Base-by-base conservation (phyloP, 2,113 vertebrate species). In the Budorcas taxicolor region DNA sequence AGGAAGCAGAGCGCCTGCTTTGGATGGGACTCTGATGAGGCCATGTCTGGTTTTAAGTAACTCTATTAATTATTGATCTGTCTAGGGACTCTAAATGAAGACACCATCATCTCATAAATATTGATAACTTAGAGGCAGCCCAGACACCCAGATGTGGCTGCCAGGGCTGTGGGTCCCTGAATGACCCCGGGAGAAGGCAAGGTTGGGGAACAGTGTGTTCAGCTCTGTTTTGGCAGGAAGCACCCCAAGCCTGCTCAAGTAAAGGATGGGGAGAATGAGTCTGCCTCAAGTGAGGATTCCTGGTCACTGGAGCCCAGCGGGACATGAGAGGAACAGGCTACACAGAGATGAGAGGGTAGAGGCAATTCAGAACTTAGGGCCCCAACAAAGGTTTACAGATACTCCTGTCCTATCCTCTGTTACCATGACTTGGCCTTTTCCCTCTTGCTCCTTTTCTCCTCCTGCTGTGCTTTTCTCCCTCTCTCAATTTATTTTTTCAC, bases 1-100 rank as follows among this genome's bases (percentile, higher is more conserved):
- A 11, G 76, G 89, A 80, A 90, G 47, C 88, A 33, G 9, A 23
- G 86, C 23, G 90, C 84, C 84, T 80, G 60, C 84, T 94, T 91
- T 87, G 97, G n/a, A 74, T 50, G 82, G 43, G 23, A 83, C 81
- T 82, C 81, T 4, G 62, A 55, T 94, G 80, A 95, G 71, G 60
- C 40, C 43, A 87, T 62, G 89, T 92, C 96, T 96, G 95, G 45
- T 50, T 95, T 92, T 87, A 64, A 60, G 86, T 87, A 93, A 96
- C 81, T 91, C 78, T 71, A 50, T 55, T 78, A 90, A 94, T 94
- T 74, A 95, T 84, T 74, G 85, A 87, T 88, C 88, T 84, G 3
- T 36, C 47, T 76, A 58, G 76, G 81, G 57, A 94, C 57, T 78
- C 53, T 76, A 87, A 90, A 45, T 50, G 81, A 67, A 92, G 80